Conservation (phyloP, 2,888 invertebrate species). For the Cremastinae sp. region DNA sequence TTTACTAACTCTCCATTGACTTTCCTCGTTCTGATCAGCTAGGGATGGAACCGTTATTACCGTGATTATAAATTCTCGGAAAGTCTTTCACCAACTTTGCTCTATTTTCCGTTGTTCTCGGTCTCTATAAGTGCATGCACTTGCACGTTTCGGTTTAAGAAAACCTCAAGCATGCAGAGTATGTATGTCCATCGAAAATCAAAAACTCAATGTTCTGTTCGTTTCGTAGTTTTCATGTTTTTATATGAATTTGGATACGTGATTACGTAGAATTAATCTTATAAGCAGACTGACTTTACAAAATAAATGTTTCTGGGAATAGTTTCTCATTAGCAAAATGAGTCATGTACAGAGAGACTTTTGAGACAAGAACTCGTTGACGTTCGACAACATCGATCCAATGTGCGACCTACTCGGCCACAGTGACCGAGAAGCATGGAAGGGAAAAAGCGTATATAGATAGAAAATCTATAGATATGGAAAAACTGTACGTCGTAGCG, state of each 20-base stretch:
- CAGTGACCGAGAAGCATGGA: constrained; percentile 13
- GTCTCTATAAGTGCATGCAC: no score
- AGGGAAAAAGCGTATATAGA: constrained; percentile 13
- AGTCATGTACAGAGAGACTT: constrained; percentile 26
- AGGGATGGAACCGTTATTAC: no score
- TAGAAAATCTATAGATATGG: background rate
- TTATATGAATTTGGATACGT: no score
- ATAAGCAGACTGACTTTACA: no score
- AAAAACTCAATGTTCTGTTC: no score
- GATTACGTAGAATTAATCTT: no score
- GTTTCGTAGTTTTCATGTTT: no score
- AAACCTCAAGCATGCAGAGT: no score
- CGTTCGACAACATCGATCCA: constrained; percentile 67
- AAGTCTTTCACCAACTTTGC: background rate
- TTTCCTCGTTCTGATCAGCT: no score
- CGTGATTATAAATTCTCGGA: constrained; percentile 9
- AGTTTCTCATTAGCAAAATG: constrained; percentile 21
- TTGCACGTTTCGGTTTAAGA: no score
- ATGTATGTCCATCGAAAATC: no score
- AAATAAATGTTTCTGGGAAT: constrained; percentile 27
- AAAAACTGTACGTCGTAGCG: constrained; percentile 38
- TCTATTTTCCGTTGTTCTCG: background rate
- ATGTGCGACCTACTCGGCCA: constrained; percentile 51
- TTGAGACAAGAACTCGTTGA: constrained; percentile 68
- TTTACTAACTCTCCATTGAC: constrained; percentile 27